phyloP scores from a whole-genome alignment of 2,797 vertebrate genomes.

The Microctenopoma lineatum region DNA sequence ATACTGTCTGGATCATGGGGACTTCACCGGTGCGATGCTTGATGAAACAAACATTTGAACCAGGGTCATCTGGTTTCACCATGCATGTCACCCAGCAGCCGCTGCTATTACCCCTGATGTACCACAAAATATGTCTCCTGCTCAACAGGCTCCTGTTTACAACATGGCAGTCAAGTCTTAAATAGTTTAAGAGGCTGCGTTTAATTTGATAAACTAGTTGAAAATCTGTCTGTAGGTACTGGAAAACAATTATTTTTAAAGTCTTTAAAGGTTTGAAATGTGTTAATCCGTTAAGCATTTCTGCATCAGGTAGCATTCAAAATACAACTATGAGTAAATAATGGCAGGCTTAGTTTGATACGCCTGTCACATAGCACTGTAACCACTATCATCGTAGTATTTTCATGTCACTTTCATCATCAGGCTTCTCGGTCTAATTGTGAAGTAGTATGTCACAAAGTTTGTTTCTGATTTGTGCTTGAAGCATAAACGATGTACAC shows the following conservation, averaged over 20 bases:
- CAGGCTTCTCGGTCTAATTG: not conserved
- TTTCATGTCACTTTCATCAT: constrained; percentile 6
- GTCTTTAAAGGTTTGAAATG: not conserved
- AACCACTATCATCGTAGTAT: constrained; percentile 9
- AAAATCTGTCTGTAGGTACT: not conserved
- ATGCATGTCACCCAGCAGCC: not conserved
- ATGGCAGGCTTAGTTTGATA: constrained; percentile 6
- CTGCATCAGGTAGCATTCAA: not conserved
- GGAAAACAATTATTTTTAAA: not conserved
- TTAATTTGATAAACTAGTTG: not conserved
- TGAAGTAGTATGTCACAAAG: not conserved
- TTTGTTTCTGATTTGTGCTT: not conserved
- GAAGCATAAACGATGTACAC: no score
- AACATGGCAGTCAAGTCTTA: not conserved
- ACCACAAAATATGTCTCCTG: not conserved
- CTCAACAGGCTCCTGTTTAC: not conserved
- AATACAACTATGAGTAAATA: not conserved
- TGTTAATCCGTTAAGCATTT: not conserved
- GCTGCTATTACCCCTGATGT: not conserved
- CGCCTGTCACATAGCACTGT: not conserved
- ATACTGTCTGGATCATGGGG: constrained; percentile 27
- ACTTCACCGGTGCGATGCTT: constrained; percentile 26
- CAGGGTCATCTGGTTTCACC: constrained; percentile 29
- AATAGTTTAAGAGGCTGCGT: not conserved
- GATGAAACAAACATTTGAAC: constrained; percentile 27